phyloP scores from a whole-genome alignment of 1,140 invertebrate genomes.

The Cataglyphis hispanica region DNA sequence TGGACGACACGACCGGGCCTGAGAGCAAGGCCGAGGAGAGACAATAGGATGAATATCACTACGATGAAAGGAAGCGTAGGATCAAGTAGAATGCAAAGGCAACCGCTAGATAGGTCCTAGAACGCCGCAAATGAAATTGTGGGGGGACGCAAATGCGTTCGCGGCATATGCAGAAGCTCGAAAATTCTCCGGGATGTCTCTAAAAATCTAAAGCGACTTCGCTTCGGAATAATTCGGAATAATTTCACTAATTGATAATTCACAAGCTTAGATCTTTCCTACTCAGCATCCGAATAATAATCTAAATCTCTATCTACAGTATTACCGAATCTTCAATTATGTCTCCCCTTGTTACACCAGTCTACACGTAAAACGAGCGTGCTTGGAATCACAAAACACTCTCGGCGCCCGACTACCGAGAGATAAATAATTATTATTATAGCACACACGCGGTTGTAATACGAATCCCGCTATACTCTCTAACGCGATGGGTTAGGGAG shows the following conservation, averaged over 20 bases:
- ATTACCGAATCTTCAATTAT: constrained; percentile 1
- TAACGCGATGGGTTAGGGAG: constrained; percentile 34
- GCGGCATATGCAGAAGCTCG: neutral
- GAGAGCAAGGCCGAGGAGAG: constrained; percentile 18
- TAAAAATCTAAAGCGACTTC: neutral
- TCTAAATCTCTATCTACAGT: neutral
- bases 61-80: constrained; percentile 46
- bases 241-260: no score
- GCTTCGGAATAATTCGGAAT: neutral
- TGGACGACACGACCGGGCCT: neutral
- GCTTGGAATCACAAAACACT: neutral
- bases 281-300: neutral
- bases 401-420: neutral
- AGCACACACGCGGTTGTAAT: constrained; percentile 9
- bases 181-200: neutral
- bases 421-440: constrained; percentile 49
- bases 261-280: neutral
- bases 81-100: constrained; percentile 46
- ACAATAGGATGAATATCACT: constrained; percentile 38
- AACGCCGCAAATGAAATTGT: constrained; percentile 48
- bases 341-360: constrained; percentile 5
- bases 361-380: constrained; percentile 16
- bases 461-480: neutral
- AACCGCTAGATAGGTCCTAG: neutral
- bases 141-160: neutral